Conservation (phyloP, 2,797 vertebrate genomes). For the Denticeps clupeoides region DNA sequence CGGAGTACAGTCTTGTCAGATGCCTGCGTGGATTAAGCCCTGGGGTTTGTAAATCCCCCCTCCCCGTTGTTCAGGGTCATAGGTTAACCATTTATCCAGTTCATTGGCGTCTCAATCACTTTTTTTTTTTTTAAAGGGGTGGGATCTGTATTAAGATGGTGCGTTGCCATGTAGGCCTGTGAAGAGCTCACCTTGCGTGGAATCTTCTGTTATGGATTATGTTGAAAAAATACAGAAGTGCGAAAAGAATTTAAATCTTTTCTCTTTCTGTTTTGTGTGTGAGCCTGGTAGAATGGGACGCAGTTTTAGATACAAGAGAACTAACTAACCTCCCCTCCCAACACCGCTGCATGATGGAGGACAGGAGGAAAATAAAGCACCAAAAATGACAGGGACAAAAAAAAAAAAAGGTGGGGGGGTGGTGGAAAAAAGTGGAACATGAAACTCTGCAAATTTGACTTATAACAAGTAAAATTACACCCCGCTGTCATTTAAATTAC, state of each 20-base stretch:
- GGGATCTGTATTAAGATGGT: constrained; percentile 74
- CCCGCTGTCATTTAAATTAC: constrained; percentile 99
- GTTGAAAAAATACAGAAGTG: constrained; percentile 18
- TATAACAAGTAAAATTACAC: constrained; percentile 99
- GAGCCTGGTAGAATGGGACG: too few relatives aligned
- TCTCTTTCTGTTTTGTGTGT: constrained; percentile 23
- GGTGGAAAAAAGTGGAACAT: constrained; percentile 87
- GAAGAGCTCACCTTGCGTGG: constrained; percentile 9
- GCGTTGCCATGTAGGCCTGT: constrained; percentile 66
- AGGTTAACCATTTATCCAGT: constrained; percentile 93
- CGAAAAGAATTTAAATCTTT: constrained; percentile 1
- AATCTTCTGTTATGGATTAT: constrained; percentile 45
- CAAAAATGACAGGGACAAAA: constrained; percentile 40
- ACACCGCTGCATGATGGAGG: too few relatives aligned
- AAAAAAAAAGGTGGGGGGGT: constrained; percentile 5
- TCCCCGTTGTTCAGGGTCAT: constrained; percentile 58
- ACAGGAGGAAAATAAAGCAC: constrained; percentile 19
- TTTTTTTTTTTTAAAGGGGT: too few relatives aligned
- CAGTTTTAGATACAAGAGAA: too few relatives aligned
- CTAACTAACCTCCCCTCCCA: too few relatives aligned
- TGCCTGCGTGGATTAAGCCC: constrained; percentile 95
- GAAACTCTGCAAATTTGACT: constrained; percentile 99
- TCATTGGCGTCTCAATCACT: constrained; percentile 76
- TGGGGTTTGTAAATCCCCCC: constrained; percentile 64
- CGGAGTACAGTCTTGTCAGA: constrained; percentile 90